These are phyloP conservation scores for Dicentrarchus labrax DNA, from an alignment of 2,113 vertebrate genomes.

Conservation along the genomic window DNA sequence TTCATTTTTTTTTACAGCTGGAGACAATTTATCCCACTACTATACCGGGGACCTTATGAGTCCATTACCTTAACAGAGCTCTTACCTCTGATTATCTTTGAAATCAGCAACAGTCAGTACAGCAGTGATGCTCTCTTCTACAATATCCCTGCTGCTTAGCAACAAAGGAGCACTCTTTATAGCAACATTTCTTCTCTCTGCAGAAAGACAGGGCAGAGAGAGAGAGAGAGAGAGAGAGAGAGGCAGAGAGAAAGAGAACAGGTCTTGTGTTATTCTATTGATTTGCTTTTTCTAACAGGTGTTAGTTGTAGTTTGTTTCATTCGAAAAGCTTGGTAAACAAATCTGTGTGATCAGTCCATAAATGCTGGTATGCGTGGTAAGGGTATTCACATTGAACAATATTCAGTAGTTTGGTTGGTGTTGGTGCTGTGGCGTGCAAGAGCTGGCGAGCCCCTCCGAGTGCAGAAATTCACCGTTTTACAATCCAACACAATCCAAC, in stretches of 20 bases:
- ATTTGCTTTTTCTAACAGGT: background rate
- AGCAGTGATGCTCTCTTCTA: background rate
- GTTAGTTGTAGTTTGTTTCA: background rate
- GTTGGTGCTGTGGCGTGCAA: no score
- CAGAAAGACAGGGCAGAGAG: background rate
- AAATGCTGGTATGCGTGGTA: background rate
- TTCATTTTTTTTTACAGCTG: background rate
- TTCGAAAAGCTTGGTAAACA: background rate
- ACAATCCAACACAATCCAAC: no score
- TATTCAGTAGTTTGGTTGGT: background rate
- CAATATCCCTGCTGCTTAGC: slow-evolving; percentile 49
- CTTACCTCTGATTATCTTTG: slow-evolving; percentile 21
- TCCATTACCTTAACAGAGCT: slow-evolving; percentile 12
- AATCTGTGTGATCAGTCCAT: background rate
- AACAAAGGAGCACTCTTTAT: slow-evolving; percentile 45
- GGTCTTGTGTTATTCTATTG: background rate
- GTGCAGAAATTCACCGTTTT: background rate
- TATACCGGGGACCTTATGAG: background rate
- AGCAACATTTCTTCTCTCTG: slow-evolving; percentile 29
- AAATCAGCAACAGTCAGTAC: slow-evolving; percentile 18
- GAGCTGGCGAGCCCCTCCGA: background rate
- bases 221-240: background rate
- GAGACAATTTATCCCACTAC: background rate
- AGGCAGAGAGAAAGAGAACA: background rate
- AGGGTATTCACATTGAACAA: background rate